These are phyloP conservation scores for Megaceryle alcyon DNA, from an alignment of 2,797 vertebrate genomes.

Conservation along the genomic window DNA sequence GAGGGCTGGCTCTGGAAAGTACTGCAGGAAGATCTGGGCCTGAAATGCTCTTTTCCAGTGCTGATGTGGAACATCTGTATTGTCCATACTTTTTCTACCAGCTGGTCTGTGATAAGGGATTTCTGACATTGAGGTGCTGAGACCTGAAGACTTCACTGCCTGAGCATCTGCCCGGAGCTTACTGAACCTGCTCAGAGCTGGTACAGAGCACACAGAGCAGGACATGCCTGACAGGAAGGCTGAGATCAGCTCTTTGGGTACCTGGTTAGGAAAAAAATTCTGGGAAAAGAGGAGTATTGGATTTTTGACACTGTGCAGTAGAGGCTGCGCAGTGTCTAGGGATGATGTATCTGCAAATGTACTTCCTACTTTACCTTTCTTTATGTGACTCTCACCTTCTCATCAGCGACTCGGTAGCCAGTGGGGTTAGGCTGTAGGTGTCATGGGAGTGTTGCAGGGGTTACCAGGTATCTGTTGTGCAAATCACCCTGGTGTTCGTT, in stretches of 20 bases:
- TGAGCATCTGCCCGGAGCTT: neutral
- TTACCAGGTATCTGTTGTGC: neutral
- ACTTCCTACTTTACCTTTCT: neutral
- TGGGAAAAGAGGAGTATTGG: neutral
- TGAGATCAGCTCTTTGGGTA: neutral
- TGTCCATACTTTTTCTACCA: neutral
- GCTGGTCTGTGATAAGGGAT: neutral
- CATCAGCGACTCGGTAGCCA: neutral
- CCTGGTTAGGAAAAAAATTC: neutral
- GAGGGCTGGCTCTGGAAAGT: neutral
- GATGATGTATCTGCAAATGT: neutral
- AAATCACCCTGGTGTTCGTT: neutral
- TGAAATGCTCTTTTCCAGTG: neutral
- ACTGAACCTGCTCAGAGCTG: neutral
- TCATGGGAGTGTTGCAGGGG: neutral
- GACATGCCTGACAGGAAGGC: neutral
- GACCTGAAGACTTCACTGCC: neutral
- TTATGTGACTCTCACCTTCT: conserved; percentile 34
- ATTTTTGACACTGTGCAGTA: neutral
- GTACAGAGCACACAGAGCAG: neutral
- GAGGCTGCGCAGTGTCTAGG: neutral
- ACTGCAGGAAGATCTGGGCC: neutral
- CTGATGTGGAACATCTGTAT: neutral
- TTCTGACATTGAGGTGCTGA: neutral
- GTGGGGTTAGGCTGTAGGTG: conserved; percentile 20